These are phyloP conservation scores for Acinonyx jubatus DNA, from an alignment of 2,113 vertebrate species.

Conservation along the genomic window DNA sequence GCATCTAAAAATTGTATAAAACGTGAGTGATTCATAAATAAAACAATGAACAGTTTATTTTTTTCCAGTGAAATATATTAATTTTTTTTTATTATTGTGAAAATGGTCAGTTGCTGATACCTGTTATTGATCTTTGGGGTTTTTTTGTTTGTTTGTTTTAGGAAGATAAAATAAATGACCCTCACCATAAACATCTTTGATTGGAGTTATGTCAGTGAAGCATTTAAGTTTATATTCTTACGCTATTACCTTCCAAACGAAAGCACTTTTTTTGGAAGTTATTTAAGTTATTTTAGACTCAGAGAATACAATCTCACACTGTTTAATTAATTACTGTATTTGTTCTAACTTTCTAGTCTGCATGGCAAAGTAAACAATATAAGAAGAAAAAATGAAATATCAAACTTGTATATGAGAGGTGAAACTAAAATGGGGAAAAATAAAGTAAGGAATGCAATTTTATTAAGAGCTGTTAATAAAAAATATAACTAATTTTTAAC, in stretches of 20 bases:
- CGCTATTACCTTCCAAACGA: conserved; percentile 50
- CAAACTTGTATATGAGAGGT: background rate
- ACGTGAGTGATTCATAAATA: conserved; percentile 54
- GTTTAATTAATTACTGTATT: conserved; percentile 49
- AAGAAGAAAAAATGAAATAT: background rate
- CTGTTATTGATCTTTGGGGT: background rate
- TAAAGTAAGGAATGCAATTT: background rate
- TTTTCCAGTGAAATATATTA: conserved; percentile 63
- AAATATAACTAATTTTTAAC: background rate
- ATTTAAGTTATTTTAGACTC: conserved; percentile 74
- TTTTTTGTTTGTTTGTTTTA: background rate
- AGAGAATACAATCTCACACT: conserved; percentile 49
- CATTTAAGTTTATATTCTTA: conserved; percentile 46
- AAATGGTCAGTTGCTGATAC: conserved; percentile 7
- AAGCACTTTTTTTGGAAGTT: conserved; percentile 66
- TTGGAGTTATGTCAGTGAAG: background rate
- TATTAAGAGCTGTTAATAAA: conserved; percentile 13
- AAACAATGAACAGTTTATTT: conserved; percentile 40
- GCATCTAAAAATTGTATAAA: conserved; percentile 60
- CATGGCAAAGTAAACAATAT: background rate
- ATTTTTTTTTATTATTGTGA: conserved; percentile 58
- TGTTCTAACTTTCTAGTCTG: conserved; percentile 10
- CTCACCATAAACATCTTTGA: background rate
- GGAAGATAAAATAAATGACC: conserved; percentile 18
- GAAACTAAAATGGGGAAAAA: background rate